Percentiles rank a stretch among this genome's conserved stretches.
Evolutionary conservation across 2,797 vertebrate species (phyloP).

Genomic region (Pantherophis vulpinus): DNA sequence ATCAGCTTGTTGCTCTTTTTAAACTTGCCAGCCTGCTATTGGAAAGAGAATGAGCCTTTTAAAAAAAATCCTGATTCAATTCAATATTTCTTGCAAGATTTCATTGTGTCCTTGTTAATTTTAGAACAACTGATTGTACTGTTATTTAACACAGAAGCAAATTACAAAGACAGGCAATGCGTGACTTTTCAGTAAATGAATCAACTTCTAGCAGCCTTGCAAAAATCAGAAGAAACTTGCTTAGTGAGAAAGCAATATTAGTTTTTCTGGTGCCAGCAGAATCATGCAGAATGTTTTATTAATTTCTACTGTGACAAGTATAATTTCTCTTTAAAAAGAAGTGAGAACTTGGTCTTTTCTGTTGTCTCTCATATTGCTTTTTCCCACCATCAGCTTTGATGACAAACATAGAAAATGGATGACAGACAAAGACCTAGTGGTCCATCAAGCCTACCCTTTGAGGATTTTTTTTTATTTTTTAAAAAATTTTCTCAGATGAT

Average conservation of each 20-base stretch:
- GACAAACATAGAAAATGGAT: not conserved
- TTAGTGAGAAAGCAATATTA: not conserved
- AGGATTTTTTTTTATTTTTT: not conserved
- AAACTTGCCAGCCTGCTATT: not conserved
- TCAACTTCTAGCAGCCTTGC: not conserved
- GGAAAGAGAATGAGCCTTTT: not conserved
- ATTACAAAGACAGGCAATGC: slow-evolving; percentile 24
- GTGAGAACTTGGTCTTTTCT: not conserved
- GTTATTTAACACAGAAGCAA: slow-evolving; percentile 26
- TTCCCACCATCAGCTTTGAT: not conserved
- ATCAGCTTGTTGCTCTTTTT: not conserved
- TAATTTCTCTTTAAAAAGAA: slow-evolving; percentile 6
- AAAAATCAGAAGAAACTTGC: not conserved
- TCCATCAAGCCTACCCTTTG: not conserved
- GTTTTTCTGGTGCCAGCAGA: not conserved
- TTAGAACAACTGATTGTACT: slow-evolving; percentile 30
- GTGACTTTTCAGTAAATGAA: slow-evolving; percentile 23
- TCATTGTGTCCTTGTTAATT: not conserved
- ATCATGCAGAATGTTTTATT: slow-evolving; percentile 18
- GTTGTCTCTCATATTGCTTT: not conserved
- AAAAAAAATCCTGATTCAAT: not conserved
- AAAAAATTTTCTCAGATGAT: not conserved
- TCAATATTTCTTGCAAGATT: not conserved
- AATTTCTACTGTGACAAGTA: not conserved
- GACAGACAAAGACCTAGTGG: not conserved